phyloP scores from a whole-genome alignment of 1,140 invertebrate species.

The Planococcus citri region DNA sequence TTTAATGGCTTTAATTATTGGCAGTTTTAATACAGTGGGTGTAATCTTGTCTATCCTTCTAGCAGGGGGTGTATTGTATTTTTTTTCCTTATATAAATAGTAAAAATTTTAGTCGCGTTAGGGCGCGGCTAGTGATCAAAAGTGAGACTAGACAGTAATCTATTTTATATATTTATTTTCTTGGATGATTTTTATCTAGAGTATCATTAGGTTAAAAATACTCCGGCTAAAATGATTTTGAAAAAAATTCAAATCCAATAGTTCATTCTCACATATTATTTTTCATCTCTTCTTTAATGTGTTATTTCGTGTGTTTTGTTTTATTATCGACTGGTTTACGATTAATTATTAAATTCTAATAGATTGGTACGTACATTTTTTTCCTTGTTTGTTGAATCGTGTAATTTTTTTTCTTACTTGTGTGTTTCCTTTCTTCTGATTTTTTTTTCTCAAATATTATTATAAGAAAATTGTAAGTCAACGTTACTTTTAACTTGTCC shows the following conservation, averaged over 20 bases:
- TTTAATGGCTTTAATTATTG: slow-evolving; percentile 12
- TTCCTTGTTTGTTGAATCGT: neutral
- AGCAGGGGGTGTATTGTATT: neutral
- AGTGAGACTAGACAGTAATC: slow-evolving; percentile 18
- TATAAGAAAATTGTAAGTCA: slow-evolving; percentile 14
- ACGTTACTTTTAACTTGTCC: slow-evolving; percentile 18
- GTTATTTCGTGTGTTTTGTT: neutral
- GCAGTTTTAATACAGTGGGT: neutral
- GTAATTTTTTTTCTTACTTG: neutral
- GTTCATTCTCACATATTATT: too few species aligned
- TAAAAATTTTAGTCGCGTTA: slow-evolving; percentile 15
- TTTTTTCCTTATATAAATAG: too few species aligned
- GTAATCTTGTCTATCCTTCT: neutral
- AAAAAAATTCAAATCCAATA: neutral
- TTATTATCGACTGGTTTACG: slow-evolving; percentile 7
- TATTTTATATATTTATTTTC: neutral
- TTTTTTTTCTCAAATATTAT: neutral
- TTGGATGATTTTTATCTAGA: neutral
- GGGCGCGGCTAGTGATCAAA: slow-evolving; percentile 13
- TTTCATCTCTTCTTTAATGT: neutral
- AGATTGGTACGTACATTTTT: neutral
- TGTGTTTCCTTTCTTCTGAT: neutral
- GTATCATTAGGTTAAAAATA: neutral
- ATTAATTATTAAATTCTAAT: slow-evolving; percentile 10
- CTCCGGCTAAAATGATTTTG: neutral